phyloP scores from a whole-genome alignment of 2,113 vertebrate species.

The Alces alces region DNA sequence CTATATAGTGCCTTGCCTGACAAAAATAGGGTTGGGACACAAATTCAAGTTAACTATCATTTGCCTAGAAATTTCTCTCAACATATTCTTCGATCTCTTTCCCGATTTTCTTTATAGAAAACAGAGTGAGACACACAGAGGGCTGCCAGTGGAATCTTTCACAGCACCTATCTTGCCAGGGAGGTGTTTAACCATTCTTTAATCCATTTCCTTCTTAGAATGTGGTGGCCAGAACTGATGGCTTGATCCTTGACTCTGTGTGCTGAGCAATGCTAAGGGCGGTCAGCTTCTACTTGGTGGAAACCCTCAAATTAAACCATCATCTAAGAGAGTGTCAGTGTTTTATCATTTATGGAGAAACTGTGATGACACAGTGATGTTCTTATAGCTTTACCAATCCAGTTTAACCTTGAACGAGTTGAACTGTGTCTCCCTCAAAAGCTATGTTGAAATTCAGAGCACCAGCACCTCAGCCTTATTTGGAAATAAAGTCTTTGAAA shows the following conservation, averaged over 20 bases:
- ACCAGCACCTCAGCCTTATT: background rate
- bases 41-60: background rate
- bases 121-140: background rate
- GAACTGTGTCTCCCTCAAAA: background rate
- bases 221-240: background rate
- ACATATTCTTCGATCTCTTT: background rate
- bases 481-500: background rate
- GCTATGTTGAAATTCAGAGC: background rate
- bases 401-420: background rate
- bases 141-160: background rate
- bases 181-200: too few relatives aligned
- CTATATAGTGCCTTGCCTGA: background rate
- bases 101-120: background rate
- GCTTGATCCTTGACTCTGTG: background rate
- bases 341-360: background rate
- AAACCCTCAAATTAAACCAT: background rate
- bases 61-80: constrained; percentile 3
- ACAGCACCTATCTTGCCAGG: background rate
- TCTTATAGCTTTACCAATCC: background rate
- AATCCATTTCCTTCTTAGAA: background rate
- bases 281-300: background rate
- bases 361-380: background rate
- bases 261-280: background rate
- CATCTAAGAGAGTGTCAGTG: background rate
- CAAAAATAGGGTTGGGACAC: background rate